Conservation (phyloP, 2,888 invertebrate genomes). For the Sabellastarte sp. region DNA sequence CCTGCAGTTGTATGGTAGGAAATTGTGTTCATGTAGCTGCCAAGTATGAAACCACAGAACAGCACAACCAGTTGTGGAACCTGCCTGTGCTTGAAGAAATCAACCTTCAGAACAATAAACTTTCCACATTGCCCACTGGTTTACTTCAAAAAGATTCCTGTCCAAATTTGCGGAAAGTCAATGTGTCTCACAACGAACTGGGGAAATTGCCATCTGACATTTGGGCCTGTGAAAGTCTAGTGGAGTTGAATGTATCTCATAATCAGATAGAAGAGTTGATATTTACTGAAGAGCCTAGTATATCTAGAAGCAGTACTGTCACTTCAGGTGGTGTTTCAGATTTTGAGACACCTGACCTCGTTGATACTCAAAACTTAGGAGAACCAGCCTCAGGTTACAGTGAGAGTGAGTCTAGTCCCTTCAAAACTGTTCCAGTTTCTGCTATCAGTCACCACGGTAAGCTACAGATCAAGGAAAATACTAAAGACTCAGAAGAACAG, state of each 20-base stretch:
- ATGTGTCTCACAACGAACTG: constrained; percentile 92
- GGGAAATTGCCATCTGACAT: constrained; percentile 77
- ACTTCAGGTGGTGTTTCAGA: neutral
- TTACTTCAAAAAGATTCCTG: constrained; percentile 77
- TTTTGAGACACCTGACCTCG: neutral
- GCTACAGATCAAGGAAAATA: neutral
- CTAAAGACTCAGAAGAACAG: neutral
- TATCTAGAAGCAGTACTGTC: neutral
- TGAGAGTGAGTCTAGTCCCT: no score
- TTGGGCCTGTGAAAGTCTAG: constrained; percentile 82
- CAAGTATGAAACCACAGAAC: neutral
- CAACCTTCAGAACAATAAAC: constrained; percentile 78
- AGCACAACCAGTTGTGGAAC: constrained; percentile 25
- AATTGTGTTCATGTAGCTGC: neutral
- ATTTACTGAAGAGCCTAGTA: neutral
- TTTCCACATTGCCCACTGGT: constrained; percentile 74
- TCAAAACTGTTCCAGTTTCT: no score
- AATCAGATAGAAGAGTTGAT: constrained; percentile 78
- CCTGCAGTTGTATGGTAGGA: neutral
- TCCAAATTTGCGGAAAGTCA: constrained; percentile 76
- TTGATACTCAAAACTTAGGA: constrained; percentile 28
- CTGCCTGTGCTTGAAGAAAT: constrained; percentile 81
- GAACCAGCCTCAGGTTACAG: constrained; percentile 26
- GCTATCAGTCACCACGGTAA: neutral
- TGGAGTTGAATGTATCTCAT: constrained; percentile 84